Evolutionary conservation across 1,140 invertebrate species (phyloP).

Genomic region (Gonatopus flavifemur): DNA sequence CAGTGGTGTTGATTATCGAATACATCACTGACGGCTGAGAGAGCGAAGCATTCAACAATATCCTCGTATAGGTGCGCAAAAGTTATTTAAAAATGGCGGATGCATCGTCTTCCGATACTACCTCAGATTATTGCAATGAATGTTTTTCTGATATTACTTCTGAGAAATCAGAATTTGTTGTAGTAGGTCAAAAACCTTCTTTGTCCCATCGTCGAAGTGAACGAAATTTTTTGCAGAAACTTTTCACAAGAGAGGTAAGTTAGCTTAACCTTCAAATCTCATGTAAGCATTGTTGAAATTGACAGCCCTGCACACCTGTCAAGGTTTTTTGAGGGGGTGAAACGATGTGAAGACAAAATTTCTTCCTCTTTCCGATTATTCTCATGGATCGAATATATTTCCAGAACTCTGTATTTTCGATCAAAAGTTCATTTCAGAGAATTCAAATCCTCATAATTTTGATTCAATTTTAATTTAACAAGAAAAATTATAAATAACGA

Average conservation of each 20-base stretch:
- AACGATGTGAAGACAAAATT: too few relatives aligned
- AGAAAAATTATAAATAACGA: slow-evolving; percentile 11
- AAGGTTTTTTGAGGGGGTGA: too few relatives aligned
- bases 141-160: slow-evolving; percentile 54
- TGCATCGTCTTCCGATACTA: slow-evolving; percentile 58
- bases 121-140: slow-evolving; percentile 54
- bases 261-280: slow-evolving; percentile 35
- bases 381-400: too few relatives aligned
- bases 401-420: too few relatives aligned
- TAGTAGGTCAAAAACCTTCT: slow-evolving; percentile 47
- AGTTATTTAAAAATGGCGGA: slow-evolving; percentile 60
- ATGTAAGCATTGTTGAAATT: slow-evolving; percentile 16
- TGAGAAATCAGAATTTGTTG: slow-evolving; percentile 46
- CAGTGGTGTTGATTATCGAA: too few relatives aligned
- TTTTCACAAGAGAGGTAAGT: slow-evolving; percentile 50
- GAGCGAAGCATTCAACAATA: background rate
- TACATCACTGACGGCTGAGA: too few relatives aligned
- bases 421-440: too few relatives aligned
- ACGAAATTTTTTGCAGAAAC: slow-evolving; percentile 48
- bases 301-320: slow-evolving; percentile 24
- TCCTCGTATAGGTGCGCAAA: slow-evolving; percentile 6
- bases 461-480: slow-evolving; percentile 1
- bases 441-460: slow-evolving; percentile 3
- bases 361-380: too few relatives aligned
- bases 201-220: slow-evolving; percentile 34